A percentile compares a stretch with the other conserved stretches of the same genome.
Evolutionary conservation across 2,888 invertebrate species (phyloP).

Genomic region (Gastracanthus pulcherrimus): DNA sequence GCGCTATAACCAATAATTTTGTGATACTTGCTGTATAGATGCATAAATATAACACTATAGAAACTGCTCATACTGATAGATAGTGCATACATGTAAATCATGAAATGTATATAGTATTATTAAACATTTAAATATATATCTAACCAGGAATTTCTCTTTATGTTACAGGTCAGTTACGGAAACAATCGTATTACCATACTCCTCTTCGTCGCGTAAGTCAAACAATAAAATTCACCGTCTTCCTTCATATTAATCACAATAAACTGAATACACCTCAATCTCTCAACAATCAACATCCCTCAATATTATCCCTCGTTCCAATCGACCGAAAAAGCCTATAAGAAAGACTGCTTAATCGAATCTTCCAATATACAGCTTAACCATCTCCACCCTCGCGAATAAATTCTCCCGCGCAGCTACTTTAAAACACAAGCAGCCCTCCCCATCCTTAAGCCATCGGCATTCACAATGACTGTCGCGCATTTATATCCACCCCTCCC

Average conservation of each 20-base stretch:
- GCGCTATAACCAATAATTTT: too few species aligned
- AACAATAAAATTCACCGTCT: too few species aligned
- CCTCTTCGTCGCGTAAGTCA: too few species aligned
- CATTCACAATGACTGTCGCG: constrained; percentile 36
- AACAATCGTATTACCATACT: too few species aligned
- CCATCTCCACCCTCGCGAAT: not conserved
- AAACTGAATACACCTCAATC: too few species aligned
- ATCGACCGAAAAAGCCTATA: not conserved
- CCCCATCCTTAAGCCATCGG: constrained; percentile 36
- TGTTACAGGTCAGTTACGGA: constrained; percentile 46
- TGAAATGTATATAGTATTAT: too few species aligned
- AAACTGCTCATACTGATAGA: too few species aligned
- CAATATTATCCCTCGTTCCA: not conserved
- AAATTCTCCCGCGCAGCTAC: not conserved
- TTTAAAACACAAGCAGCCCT: constrained; percentile 29
- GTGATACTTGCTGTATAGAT: too few species aligned
- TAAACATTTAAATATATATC: too few species aligned
- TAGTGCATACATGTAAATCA: too few species aligned
- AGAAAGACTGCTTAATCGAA: constrained; percentile 25
- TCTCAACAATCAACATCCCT: not conserved
- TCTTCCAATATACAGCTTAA: constrained; percentile 22
- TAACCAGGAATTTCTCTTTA: constrained; percentile 5
- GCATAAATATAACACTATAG: too few species aligned
- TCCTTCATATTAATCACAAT: too few species aligned
- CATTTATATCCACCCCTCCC: constrained; percentile 23